Evolutionary conservation across 2,113 vertebrate genomes (phyloP).

Genomic region (Saguinus midas): DNA sequence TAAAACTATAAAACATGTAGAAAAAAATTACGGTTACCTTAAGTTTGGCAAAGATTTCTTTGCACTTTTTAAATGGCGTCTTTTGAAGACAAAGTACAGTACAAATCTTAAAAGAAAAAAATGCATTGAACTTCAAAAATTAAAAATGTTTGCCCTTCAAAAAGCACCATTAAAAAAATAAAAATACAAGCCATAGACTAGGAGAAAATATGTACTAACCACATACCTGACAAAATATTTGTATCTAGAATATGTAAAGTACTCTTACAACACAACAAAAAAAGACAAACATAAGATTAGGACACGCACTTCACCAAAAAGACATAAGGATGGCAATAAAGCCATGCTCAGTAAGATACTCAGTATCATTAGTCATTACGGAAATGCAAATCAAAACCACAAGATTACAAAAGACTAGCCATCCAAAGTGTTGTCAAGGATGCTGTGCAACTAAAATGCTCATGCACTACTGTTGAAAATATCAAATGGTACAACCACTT

Average conservation of each 20-base stretch:
- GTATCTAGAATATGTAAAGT: neutral
- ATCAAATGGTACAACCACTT: neutral
- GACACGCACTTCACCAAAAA: neutral
- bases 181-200: neutral
- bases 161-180: neutral
- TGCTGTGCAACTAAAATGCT: neutral
- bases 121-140: too few species aligned
- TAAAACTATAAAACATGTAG: neutral
- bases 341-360: neutral
- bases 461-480: neutral
- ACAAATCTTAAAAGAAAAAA: neutral
- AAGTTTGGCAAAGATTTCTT: neutral
- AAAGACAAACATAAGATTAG: neutral
- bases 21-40: neutral
- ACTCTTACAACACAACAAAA: neutral
- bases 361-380: neutral
- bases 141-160: neutral
- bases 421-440: neutral
- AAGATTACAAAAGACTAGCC: neutral
- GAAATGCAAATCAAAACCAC: neutral
- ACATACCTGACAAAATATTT: neutral
- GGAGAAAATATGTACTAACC: neutral
- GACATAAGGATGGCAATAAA: neutral
- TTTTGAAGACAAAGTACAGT: neutral
- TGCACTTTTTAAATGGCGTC: neutral